Conservation (phyloP, 2,797 vertebrate genomes). For the Karalla daura region DNA sequence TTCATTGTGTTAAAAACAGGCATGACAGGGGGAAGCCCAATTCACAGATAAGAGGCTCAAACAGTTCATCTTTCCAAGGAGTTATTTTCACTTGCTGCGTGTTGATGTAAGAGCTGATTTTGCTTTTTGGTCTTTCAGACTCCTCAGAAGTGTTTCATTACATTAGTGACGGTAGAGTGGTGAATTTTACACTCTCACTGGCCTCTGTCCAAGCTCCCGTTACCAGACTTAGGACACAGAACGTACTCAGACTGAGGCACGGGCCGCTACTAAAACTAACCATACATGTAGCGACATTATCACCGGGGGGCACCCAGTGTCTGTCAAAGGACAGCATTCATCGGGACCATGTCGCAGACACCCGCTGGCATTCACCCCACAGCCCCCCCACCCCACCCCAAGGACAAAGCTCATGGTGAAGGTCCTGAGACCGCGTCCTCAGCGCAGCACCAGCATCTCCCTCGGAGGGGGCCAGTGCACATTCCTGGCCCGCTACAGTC, state of each 20-base stretch:
- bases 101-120: not conserved
- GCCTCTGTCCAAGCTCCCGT: not conserved
- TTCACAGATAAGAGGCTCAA: not conserved
- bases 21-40: slow-evolving; percentile 1
- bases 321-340: slow-evolving; percentile 56
- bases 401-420: slow-evolving; percentile 50
- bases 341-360: slow-evolving; percentile 37
- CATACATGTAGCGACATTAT: slow-evolving; percentile 36
- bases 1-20: slow-evolving; percentile 13
- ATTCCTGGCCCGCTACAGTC: slow-evolving; percentile 55
- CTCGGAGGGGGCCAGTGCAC: slow-evolving; percentile 38
- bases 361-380: slow-evolving; percentile 50
- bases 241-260: not conserved
- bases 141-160: not conserved
- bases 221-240: not conserved
- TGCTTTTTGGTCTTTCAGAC: not conserved
- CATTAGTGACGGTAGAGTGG: not conserved
- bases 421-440: slow-evolving; percentile 44
- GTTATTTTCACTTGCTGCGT: not conserved
- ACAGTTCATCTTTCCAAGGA: not conserved
- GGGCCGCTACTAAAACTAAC: slow-evolving; percentile 16
- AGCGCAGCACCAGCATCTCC: slow-evolving; percentile 6
- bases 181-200: not conserved
- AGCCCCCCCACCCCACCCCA: too few species aligned
- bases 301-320: slow-evolving; percentile 21